Conservation (phyloP, 2,113 vertebrate species). For the Quiscalus mexicanus region DNA sequence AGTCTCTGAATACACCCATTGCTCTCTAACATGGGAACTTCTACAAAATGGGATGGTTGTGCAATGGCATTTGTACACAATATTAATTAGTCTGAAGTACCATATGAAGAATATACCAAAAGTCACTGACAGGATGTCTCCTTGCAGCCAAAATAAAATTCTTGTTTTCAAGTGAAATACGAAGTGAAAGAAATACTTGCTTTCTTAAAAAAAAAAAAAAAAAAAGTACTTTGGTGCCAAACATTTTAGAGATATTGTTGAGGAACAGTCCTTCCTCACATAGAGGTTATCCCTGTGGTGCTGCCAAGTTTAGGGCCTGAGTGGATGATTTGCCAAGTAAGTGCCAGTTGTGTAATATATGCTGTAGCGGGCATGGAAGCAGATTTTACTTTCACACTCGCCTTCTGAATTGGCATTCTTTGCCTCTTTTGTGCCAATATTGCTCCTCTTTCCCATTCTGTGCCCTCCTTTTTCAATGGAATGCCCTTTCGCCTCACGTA, state of each 20-base stretch:
- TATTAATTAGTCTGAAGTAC: constrained; percentile 32
- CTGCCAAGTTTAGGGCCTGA: constrained; percentile 71
- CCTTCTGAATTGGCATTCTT: constrained; percentile 68
- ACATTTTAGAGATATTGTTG: constrained; percentile 68
- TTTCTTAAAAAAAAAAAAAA: background rate
- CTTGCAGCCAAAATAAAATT: constrained; percentile 4
- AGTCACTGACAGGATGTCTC: constrained; percentile 25
- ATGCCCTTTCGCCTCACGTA: constrained; percentile 32
- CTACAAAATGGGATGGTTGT: constrained; percentile 5
- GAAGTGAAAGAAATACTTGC: constrained; percentile 2
- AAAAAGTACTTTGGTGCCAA: constrained; percentile 35
- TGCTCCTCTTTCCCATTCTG: constrained; percentile 65
- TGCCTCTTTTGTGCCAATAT: constrained; percentile 64
- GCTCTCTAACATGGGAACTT: constrained; percentile 15
- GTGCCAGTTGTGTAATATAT: constrained; percentile 71
- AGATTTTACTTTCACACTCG: constrained; percentile 67
- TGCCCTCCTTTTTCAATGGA: constrained; percentile 46
- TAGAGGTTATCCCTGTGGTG: constrained; percentile 64
- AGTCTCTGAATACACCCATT: constrained; percentile 29
- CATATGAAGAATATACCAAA: constrained; percentile 23
- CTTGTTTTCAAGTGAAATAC: background rate
- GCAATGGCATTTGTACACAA: constrained; percentile 11
- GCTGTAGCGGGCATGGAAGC: constrained; percentile 64
- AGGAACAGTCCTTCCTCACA: constrained; percentile 69
- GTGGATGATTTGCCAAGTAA: constrained; percentile 72